Conservation (phyloP, 2,888 invertebrate species). For the Gortyna flavago region DNA sequence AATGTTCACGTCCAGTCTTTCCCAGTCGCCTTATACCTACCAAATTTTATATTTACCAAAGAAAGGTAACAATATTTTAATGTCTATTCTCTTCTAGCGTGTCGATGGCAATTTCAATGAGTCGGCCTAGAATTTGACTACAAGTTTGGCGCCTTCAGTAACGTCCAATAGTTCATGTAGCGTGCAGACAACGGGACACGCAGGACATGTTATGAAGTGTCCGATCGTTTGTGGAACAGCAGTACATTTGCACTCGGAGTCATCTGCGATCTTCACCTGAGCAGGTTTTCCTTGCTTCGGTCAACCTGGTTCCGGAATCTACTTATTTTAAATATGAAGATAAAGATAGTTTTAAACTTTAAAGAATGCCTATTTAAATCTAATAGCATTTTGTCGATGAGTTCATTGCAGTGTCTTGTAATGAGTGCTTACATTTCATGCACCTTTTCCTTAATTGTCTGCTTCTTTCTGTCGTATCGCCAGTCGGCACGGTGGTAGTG, state of each 20-base stretch:
- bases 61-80: background rate
- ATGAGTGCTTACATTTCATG: background rate
- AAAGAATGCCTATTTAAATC: background rate
- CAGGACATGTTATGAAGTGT: background rate
- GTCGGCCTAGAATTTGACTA: background rate
- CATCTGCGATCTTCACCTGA: background rate
- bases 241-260: background rate
- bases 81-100: background rate
- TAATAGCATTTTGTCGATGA: slow-evolving; percentile 14
- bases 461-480: background rate
- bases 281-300: background rate
- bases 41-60: background rate
- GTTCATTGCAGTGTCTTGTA: background rate
- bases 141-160: background rate
- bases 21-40: background rate
- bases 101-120: background rate
- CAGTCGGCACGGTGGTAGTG: background rate
- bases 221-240: background rate
- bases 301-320: background rate
- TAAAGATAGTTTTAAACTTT: background rate
- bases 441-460: background rate
- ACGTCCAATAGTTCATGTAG: background rate
- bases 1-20: background rate
- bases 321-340: background rate
- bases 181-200: background rate